Conservation (phyloP, 2,113 vertebrate genomes). For the Channa maculata region DNA sequence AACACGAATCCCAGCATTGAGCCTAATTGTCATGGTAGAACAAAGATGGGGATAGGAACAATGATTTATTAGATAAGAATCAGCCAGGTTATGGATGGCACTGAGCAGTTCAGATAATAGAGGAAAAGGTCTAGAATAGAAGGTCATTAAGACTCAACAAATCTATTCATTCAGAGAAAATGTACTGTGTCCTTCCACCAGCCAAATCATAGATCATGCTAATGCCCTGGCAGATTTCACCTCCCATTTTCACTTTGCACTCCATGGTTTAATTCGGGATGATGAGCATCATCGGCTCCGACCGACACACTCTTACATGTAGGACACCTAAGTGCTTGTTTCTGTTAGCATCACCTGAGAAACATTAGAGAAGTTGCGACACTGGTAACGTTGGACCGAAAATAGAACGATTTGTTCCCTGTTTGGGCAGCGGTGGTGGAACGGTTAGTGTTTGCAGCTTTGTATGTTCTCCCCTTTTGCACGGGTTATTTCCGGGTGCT, state of each 20-base stretch:
- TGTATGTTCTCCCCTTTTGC: no score
- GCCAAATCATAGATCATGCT: constrained; percentile 72
- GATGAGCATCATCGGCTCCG: constrained; percentile 34
- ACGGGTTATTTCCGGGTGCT: no score
- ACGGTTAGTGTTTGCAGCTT: no score
- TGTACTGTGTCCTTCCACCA: constrained; percentile 56
- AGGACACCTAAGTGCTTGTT: not conserved
- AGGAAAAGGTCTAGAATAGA: constrained; percentile 73
- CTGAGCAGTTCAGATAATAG: constrained; percentile 66
- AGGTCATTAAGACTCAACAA: constrained; percentile 79
- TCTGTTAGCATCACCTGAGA: no score
- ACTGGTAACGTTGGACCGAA: not conserved
- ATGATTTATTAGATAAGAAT: constrained; percentile 72
- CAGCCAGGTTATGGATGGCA: constrained; percentile 68
- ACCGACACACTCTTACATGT: constrained; percentile 4
- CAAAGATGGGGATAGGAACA: constrained; percentile 57
- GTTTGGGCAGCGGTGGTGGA: no score
- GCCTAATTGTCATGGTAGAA: constrained; percentile 65
- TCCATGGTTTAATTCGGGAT: constrained; percentile 51
- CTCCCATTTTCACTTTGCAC: constrained; percentile 49
- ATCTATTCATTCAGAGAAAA: constrained; percentile 72
- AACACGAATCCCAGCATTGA: constrained; percentile 69
- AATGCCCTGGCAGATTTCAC: constrained; percentile 68
- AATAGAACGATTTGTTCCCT: no score
- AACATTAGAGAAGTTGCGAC: not conserved